Evolutionary conservation across 2,888 invertebrate species (phyloP).

Genomic region (Tanytarsus gracilentus): DNA sequence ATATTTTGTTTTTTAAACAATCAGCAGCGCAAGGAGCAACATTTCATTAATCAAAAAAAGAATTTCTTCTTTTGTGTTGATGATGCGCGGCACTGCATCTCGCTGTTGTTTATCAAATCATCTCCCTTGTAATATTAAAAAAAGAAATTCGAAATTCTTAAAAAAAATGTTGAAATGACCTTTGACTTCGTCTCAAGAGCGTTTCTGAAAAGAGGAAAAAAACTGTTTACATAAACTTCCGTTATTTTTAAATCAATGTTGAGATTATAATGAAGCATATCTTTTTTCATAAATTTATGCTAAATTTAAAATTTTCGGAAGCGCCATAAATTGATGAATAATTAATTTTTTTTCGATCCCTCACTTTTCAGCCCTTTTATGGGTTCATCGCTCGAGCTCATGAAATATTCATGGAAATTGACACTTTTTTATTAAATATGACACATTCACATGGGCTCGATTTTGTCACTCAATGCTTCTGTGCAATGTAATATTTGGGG

Average conservation of each 20-base stretch:
- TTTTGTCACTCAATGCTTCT: neutral
- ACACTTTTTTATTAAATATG: slow-evolving; percentile 8
- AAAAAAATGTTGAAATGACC: neutral
- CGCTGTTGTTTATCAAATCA: too few relatives aligned
- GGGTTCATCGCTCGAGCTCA: slow-evolving; percentile 6
- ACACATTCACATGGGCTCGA: neutral
- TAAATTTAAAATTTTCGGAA: neutral
- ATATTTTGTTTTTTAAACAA: too few relatives aligned
- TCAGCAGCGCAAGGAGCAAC: too few relatives aligned
- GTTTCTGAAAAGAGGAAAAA: neutral
- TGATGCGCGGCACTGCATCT: too few relatives aligned
- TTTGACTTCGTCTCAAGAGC: slow-evolving; percentile 10
- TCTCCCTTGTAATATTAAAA: too few relatives aligned
- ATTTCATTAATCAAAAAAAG: too few relatives aligned
- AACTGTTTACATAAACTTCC: neutral
- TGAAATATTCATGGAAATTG: slow-evolving; percentile 21
- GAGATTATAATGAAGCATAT: neutral
- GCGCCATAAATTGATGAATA: too few relatives aligned
- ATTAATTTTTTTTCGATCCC: too few relatives aligned
- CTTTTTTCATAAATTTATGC: slow-evolving; percentile 5
- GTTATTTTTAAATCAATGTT: neutral
- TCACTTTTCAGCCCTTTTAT: too few relatives aligned
- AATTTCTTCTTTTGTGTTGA: too few relatives aligned
- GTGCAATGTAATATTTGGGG: neutral
- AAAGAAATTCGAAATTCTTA: too few relatives aligned